Base-by-base conservation (phyloP, 2,888 invertebrate species). In the Cosmia trapezina region DNA sequence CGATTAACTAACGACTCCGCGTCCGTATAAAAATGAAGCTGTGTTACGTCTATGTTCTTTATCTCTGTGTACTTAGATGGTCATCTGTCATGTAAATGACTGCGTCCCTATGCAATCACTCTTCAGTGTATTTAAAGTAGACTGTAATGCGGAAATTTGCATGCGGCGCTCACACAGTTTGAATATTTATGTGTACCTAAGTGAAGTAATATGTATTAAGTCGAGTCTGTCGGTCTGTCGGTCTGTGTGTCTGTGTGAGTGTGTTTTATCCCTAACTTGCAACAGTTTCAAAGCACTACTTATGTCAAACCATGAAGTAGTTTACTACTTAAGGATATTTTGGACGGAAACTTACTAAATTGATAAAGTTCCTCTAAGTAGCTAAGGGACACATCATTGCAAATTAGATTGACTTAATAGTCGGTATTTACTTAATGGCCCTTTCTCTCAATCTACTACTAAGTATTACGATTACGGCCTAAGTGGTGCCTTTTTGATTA, bases 111-210 rank as follows among this genome's bases (percentile, higher is more conserved):
- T 51, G 67, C 66, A 67, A 67, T 63, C 60, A 33, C 67, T 68
- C 57, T 81, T 70, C 51, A 70, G 64, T 75, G 66, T 70, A 59
- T 59, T 47, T 51, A 59, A 64, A 80, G 49, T 62, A 56, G 60
- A 59, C 57, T 64, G 43, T 56, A 80, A 76, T 80, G 84, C 67
- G 84, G 84, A 80, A 76, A 81, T 76, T 81, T 81, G 14, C 57
- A 70, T 76, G 49, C 60, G 63, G 28, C 49, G 45, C 69, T 68
- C 45, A 59, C 70, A 61, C 41, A 14, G 11, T 60, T 65, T 81
- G 84, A 80, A 81, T 81, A 83, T 81, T 80, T 80, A 83, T 68
- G 67, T 59, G 19, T 33, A 33, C 28, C 28, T 28, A 28, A 43
- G 57, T 67, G 57, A 62, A 70, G 61, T 70, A 70, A 75, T 57